Evolutionary conservation across 1,140 invertebrate species (phyloP).

Genomic region (Temnothorax longispinosus): DNA sequence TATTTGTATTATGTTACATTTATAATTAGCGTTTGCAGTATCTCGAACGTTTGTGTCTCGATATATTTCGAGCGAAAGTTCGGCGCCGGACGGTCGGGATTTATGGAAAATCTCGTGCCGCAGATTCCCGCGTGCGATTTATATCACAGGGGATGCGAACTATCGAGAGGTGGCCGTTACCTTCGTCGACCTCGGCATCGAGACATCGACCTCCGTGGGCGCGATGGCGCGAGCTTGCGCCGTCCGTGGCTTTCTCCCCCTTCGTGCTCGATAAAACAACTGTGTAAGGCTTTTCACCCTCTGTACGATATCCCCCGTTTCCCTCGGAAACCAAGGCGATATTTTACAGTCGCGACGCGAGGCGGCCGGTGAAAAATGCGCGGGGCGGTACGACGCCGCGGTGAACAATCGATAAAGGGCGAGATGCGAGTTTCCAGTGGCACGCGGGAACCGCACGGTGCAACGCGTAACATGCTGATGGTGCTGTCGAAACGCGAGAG

Average conservation of each 20-base stretch:
- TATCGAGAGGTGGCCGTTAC: constrained; percentile 34
- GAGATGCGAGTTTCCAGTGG: not conserved
- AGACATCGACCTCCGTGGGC: constrained; percentile 23
- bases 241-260: constrained; percentile 24
- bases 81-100: not conserved
- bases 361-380: constrained; percentile 47
- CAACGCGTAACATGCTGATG: not conserved
- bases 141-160: constrained; percentile 29
- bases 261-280: constrained; percentile 26
- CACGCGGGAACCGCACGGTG: constrained; percentile 13
- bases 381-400: not conserved
- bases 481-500: constrained; percentile 24
- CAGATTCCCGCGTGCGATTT: constrained; percentile 26
- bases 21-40: not conserved
- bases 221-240: constrained; percentile 52
- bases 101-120: not conserved
- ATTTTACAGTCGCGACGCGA: constrained; percentile 38
- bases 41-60: not conserved
- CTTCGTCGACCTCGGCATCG: constrained; percentile 17
- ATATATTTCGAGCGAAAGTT: not conserved
- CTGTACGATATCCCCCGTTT: constrained; percentile 3
- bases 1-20: not conserved
- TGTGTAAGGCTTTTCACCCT: constrained; percentile 15
- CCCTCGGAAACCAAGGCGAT: constrained; percentile 32
- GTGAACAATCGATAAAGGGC: not conserved